Evolutionary conservation across 2,888 invertebrate genomes (phyloP).

Genomic region (Heliconius erato): DNA sequence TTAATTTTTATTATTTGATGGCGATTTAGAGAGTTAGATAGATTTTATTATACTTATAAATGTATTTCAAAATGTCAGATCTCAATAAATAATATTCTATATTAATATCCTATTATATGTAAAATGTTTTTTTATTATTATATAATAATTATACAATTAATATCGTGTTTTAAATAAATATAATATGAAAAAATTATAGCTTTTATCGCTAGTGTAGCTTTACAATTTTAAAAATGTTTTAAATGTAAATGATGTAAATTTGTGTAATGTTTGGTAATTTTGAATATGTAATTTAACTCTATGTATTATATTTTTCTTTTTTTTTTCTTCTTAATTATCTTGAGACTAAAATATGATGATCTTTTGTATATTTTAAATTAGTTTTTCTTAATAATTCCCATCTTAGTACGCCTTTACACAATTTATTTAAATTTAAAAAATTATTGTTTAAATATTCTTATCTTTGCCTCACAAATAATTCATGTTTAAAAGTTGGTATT

Average conservation of each 20-base stretch:
- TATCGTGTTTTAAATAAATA: neutral
- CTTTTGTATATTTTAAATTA: neutral
- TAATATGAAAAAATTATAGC: neutral
- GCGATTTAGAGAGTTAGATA: too few relatives aligned
- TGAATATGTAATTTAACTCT: neutral
- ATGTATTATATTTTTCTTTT: neutral
- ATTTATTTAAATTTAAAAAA: neutral
- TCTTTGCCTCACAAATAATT: neutral
- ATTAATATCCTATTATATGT: neutral
- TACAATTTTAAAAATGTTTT: slow-evolving; percentile 15
- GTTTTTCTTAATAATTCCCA: too few relatives aligned
- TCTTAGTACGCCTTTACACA: neutral
- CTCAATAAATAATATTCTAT: neutral
- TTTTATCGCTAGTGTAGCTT: slow-evolving; percentile 15
- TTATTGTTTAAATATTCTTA: neutral
- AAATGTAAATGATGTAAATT: neutral
- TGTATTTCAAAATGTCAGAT: slow-evolving; percentile 6
- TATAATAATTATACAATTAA: neutral
- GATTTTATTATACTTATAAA: neutral
- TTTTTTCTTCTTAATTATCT: too few relatives aligned
- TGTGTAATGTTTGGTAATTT: neutral
- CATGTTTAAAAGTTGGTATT: too few relatives aligned
- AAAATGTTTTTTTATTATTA: neutral
- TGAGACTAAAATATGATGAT: neutral
- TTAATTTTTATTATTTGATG: too few relatives aligned